Base-by-base conservation (phyloP, 2,797 vertebrate species). In the Trachops cirrhosus region DNA sequence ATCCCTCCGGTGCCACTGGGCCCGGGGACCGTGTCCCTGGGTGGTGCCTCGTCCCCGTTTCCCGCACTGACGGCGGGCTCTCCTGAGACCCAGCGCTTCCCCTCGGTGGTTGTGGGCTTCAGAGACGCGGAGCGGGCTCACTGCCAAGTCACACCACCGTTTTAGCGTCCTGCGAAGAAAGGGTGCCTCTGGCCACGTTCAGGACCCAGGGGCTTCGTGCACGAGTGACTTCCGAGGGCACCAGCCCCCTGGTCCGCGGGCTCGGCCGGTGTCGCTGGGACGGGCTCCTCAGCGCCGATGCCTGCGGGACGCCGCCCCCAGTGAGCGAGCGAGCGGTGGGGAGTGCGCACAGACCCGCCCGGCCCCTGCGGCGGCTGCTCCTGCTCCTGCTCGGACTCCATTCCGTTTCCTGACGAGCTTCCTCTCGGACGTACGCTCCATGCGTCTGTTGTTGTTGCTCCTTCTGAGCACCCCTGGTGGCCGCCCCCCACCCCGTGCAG, bases 291-390 rank as follows among this genome's bases (percentile, higher is more conserved):
- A 22, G 37, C 44, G 32, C 1, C 14, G n/a, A 52, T 7, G 0
- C n/a, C n/a, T n/a, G n/a, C n/a, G n/a, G n/a, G n/a, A n/a, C n/a
- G n/a, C n/a, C n/a, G n/a, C n/a, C n/a, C n/a, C n/a, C n/a, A n/a
- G n/a, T n/a, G n/a, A n/a, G n/a, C n/a, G 21, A 24, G 3, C 9
- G 21, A 9, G 22, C 2, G 9, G 21, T 7, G 22, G 6, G 19
- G 21, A 22, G 52, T 54, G 52, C 9, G 2, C 22, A 24, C 54
- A 54, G 22, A 9, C 54, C 21, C 21, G 3, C 54, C 54, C 15
- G 9, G 22, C 24, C 22, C 54, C 54, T 4, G 21, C 22, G 21
- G 50, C 52, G 2, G 26, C 74, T n/a, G 22, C 24, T 26, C 54
- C 54, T 78, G 37, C 4, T 8, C 74, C 91, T 29, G n/a, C 48